Evolutionary conservation across 2,797 vertebrate species (phyloP).

Genomic region (Saguinus oedipus): DNA sequence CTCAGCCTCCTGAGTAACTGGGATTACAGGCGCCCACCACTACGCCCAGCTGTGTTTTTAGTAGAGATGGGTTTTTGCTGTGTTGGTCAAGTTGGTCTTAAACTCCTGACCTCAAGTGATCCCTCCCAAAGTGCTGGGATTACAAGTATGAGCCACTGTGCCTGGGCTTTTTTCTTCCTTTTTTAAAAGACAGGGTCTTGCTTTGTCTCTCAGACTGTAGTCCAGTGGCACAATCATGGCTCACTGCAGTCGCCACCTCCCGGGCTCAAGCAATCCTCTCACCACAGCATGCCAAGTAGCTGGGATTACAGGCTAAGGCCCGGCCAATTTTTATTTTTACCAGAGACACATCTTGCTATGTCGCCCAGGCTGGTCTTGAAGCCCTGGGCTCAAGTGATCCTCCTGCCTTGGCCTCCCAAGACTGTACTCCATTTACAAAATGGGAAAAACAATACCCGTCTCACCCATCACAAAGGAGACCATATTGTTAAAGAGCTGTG

Average conservation of each 20-base stretch:
- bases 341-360: neutral
- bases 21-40: accelerated
- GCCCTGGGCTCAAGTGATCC: neutral
- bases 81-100: neutral
- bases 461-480: neutral
- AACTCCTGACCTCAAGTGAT: neutral
- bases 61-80: neutral
- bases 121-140: neutral
- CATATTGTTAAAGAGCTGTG: too few relatives aligned
- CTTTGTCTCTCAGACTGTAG: too few relatives aligned
- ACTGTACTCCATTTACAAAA: neutral
- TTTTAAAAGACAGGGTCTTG: too few relatives aligned
- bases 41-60: neutral
- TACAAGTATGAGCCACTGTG: accelerated
- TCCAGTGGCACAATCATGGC: too few relatives aligned
- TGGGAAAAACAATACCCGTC: neutral
- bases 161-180: too few relatives aligned
- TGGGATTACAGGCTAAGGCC: too few relatives aligned
- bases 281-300: too few relatives aligned
- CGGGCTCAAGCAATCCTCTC: too few relatives aligned
- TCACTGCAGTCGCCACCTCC: too few relatives aligned
- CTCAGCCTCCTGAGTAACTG: neutral
- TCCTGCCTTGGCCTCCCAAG: neutral
- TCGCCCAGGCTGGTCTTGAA: neutral
- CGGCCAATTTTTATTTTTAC: too few relatives aligned